Conservation (phyloP, 2,797 vertebrate species). For the Sardinella longiceps region DNA sequence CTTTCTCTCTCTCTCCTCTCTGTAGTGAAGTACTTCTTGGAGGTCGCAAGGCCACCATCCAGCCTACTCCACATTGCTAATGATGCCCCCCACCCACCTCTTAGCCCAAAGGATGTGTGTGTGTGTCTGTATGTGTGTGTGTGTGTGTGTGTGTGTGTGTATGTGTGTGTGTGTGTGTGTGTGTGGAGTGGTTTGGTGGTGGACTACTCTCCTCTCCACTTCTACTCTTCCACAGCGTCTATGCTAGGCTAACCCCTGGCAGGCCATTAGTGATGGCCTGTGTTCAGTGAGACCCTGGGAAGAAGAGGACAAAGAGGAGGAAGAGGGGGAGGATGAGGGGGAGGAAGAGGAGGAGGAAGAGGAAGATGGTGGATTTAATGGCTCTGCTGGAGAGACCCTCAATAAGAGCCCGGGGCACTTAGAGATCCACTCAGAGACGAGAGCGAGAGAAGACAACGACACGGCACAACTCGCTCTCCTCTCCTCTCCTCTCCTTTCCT, state of each 20-base stretch:
- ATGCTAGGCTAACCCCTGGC: conserved; percentile 50
- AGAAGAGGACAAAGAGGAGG: conserved; percentile 23
- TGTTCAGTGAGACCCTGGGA: conserved; percentile 38
- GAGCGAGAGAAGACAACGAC: background rate
- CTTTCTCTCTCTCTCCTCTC: background rate
- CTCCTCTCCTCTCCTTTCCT: background rate
- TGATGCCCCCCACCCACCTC: background rate
- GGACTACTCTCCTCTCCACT: conserved; percentile 29
- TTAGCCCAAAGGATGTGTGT: background rate
- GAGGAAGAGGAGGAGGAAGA: conserved; percentile 37
- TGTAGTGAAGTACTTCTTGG: background rate
- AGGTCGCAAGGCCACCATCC: background rate
- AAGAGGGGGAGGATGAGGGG: background rate
- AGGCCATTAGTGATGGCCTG: conserved; percentile 57
- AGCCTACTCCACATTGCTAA: background rate
- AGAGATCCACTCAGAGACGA: conserved; percentile 58
- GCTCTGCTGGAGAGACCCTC: conserved; percentile 57
- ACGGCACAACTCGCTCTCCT: conserved; percentile 37
- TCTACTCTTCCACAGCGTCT: conserved; percentile 36
- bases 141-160: too few relatives aligned
- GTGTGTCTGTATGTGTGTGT: background rate
- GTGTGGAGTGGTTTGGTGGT: background rate
- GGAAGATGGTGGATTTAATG: conserved; percentile 43
- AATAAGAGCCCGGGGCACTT: conserved; percentile 52
- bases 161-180: too few relatives aligned